These are phyloP conservation scores for Lissocephala sabroskyi DNA, from an alignment of 2,888 invertebrate species.

Conservation along the genomic window DNA sequence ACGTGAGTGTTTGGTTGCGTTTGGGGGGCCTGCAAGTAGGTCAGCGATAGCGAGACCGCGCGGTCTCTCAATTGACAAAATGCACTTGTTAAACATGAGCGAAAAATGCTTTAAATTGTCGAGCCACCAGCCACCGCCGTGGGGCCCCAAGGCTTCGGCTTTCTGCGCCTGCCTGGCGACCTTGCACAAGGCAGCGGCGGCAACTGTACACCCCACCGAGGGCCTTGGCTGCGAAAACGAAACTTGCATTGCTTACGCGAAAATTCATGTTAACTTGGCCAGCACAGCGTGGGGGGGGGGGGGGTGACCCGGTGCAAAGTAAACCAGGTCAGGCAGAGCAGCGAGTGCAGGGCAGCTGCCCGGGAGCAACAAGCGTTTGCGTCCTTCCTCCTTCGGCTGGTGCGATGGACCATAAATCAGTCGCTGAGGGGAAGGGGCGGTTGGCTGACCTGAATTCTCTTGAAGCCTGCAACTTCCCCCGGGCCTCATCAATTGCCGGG, in stretches of 20 bases:
- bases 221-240: conserved; percentile 20
- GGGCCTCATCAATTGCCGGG: too few relatives aligned
- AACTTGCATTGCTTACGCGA: conserved; percentile 14
- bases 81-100: background rate
- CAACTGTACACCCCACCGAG: conserved; percentile 32
- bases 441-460: too few relatives aligned
- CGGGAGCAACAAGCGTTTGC: too few relatives aligned
- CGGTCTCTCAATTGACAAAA: conserved; percentile 21
- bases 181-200: background rate
- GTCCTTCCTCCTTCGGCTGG: too few relatives aligned
- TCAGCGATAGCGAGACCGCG: conserved; percentile 18
- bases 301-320: conserved; percentile 31
- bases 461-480: background rate
- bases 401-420: too few relatives aligned
- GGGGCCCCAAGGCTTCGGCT: conserved; percentile 17
- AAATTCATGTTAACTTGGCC: conserved; percentile 40
- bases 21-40: background rate
- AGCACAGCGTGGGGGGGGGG: too few relatives aligned
- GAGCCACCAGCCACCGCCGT: conserved; percentile 13
- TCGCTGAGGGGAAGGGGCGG: too few relatives aligned
- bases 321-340: conserved; percentile 58
- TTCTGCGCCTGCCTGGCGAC: background rate
- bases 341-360: too few relatives aligned
- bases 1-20: background rate
- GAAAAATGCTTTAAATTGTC: conserved; percentile 16